These are phyloP conservation scores for Muscicapa comitata DNA, from an alignment of 2,797 vertebrate genomes.

Conservation along the genomic window DNA sequence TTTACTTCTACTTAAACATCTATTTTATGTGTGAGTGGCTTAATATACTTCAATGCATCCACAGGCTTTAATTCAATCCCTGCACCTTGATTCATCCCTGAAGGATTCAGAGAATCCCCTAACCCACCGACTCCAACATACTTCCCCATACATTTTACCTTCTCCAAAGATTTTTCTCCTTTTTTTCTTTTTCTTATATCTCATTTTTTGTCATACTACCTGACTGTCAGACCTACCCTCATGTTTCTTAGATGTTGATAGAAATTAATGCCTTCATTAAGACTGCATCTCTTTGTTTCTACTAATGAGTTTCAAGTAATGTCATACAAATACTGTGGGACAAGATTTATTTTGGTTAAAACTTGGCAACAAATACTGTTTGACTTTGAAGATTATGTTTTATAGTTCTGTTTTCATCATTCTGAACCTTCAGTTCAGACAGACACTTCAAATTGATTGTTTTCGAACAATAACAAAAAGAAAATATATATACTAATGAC, in stretches of 20 bases:
- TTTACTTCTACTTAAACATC: too few relatives aligned
- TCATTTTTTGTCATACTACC: neutral
- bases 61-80: too few relatives aligned
- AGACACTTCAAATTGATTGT: neutral
- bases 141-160: neutral
- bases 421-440: neutral
- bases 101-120: too few relatives aligned
- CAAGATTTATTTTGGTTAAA: neutral
- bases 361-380: neutral
- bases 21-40: too few relatives aligned
- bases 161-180: neutral
- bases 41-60: too few relatives aligned
- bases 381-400: neutral
- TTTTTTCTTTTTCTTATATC: neutral
- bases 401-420: conserved; percentile 3
- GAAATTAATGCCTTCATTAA: neutral
- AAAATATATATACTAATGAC: conserved; percentile 16
- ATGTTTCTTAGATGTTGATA: neutral
- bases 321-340: neutral
- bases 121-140: too few relatives aligned
- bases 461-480: neutral
- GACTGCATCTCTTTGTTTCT: neutral
- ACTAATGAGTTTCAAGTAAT: neutral
- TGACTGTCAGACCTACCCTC: neutral
- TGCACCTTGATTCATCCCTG: too few relatives aligned